A percentile compares a stretch with the other conserved stretches of the same genome.
phyloP scores from a whole-genome alignment of 2,888 invertebrate species.

The Idaea dimidiata region DNA sequence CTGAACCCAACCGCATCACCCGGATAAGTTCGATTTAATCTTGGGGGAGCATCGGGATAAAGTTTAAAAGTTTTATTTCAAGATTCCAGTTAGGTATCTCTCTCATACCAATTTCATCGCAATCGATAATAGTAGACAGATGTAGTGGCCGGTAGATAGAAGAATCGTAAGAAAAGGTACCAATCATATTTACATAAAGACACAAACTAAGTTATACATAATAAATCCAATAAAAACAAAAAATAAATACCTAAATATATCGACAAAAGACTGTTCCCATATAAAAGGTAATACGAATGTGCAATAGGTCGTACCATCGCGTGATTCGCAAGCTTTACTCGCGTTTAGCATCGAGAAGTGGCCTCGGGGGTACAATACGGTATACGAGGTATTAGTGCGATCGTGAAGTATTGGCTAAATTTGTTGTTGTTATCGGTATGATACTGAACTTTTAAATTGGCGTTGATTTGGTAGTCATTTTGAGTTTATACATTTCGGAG shows the following conservation, averaged over 20 bases:
- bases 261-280: not conserved
- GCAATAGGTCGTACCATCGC: slow-evolving; percentile 24
- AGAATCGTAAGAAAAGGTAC: too few species aligned
- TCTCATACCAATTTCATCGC: too few species aligned
- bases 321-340: slow-evolving; percentile 30
- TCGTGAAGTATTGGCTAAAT: slow-evolving; percentile 26
- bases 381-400: slow-evolving; percentile 13
- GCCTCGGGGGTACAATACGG: slow-evolving; percentile 29
- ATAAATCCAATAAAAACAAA: slow-evolving; percentile 44
- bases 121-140: too few species aligned
- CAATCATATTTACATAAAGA: not conserved
- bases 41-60: too few species aligned
- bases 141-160: too few species aligned
- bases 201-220: not conserved
- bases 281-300: slow-evolving; percentile 20
- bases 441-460: not conserved
- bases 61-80: too few species aligned
- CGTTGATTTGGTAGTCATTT: too few species aligned
- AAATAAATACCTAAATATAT: not conserved
- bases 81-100: too few species aligned
- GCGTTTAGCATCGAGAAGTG: slow-evolving; percentile 31
- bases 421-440: not conserved
- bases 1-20: too few species aligned
- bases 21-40: too few species aligned
- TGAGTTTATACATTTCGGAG: too few species aligned